Evolutionary conservation across 2,797 vertebrate species (phyloP), one percentile per base, ranked within the genome.

Genomic region (Somateria mollissima): DNA sequence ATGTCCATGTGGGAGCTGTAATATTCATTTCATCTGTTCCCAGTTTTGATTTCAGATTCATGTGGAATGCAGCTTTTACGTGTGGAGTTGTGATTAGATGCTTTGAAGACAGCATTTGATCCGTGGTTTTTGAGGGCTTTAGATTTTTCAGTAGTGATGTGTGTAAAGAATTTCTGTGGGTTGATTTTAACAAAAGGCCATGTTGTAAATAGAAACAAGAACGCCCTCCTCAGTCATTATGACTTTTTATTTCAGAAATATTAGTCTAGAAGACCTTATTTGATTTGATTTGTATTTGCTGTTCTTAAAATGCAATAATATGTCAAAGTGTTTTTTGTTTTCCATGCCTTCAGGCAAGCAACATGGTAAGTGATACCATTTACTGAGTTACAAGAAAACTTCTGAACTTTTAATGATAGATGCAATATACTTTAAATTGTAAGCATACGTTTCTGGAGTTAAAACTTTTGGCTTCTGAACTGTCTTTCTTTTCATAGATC

Each of bases 321-420:
- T 92, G 91, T 94, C 82, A 94, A 96, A 97, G 87, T 97, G 41
- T 96, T 98, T 97, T 98, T 97, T 98, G 92, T 98, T 97, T 98
- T 98, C 95, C 98, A 99, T 98, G 99, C 98, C 97, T 97, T 98
- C 99, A 99, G 99, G 99, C 99, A 98, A 99, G 99, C 98, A 99
- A 99, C 96, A 99, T 99, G 99, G 99, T 99, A 98, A 99, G 99
- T 99, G 97, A 95, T 97, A 90, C 85, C 72, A 84, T 95, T 97
- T 97, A 87, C 62, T 97, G 75, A 91, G 85, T 83, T 95, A 75
- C 18, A 77, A 89, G 74, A 93, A 89, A 54, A 94, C 72, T 95
- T 90, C 64, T 85, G 70, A 92, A 86, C 65, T 91, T 95, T 96
- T 93, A 89, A 47, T 72, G 27, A 73, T 95, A n/a, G 36, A 78